These are phyloP conservation scores for Archaeoteleia sp. DNA, from an alignment of 2,888 invertebrate species.

Conservation along the genomic window DNA sequence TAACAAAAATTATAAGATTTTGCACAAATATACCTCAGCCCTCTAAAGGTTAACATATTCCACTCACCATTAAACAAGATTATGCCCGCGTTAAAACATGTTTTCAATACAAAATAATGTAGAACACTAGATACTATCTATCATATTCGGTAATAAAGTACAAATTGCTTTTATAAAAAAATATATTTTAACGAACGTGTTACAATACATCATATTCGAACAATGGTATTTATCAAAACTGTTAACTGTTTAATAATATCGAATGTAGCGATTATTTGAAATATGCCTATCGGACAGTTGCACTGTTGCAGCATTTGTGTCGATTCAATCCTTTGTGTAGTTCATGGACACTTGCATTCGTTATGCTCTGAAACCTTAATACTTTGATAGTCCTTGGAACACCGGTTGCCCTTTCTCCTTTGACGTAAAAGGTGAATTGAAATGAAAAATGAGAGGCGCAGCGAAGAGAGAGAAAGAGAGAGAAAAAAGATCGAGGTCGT, in stretches of 20 bases:
- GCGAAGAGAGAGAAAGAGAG: slow-evolving; percentile 15
- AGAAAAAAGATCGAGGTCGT: slow-evolving; percentile 27
- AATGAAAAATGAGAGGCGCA: slow-evolving; percentile 47
- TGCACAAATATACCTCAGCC: too few species aligned
- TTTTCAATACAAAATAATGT: too few species aligned
- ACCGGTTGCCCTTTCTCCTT: slow-evolving; percentile 35
- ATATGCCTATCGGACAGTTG: slow-evolving; percentile 7
- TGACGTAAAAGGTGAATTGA: slow-evolving; percentile 52
- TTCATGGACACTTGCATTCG: slow-evolving; percentile 19
- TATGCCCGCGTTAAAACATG: too few species aligned
- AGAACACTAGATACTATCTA: too few species aligned
- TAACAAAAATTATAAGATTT: too few species aligned
- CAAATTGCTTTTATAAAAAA: too few species aligned
- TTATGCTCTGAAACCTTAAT: slow-evolving; percentile 21
- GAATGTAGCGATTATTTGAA: slow-evolving; percentile 28
- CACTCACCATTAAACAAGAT: too few species aligned
- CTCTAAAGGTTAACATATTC: too few species aligned
- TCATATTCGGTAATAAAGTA: too few species aligned
- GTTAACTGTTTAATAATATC: slow-evolving; percentile 8
- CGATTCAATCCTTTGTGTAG: slow-evolving; percentile 19
- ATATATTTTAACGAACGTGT: too few species aligned
- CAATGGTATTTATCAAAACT: too few species aligned
- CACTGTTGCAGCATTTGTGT: slow-evolving; percentile 25
- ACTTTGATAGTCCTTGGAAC: slow-evolving; percentile 34
- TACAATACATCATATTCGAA: too few species aligned